Base-by-base conservation (phyloP, 2,797 vertebrate genomes). In the Microhierax caerulescens region DNA sequence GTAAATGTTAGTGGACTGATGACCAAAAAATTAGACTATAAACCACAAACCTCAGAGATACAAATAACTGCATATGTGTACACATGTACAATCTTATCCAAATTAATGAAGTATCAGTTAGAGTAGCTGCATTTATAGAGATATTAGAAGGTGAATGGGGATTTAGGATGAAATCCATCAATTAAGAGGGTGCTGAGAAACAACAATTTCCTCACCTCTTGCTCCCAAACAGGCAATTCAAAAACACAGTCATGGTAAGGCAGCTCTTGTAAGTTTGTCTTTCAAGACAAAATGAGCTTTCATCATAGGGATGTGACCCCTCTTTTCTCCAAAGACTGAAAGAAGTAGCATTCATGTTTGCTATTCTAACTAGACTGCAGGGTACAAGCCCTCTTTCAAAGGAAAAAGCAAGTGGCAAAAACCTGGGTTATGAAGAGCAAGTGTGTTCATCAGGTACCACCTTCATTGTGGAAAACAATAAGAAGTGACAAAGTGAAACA, bases 291-390 rank as follows among this genome's bases (percentile, higher is more conserved):
- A n/a, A n/a, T n/a, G n/a, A n/a, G n/a, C 30, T 75, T 47, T 64
- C 3, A 1, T 54, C 47, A 7, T 5, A 37, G 25, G 14, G 9
- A 34, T 6, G 11, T 37, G 18, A 65, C 3, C 4, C 1, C 1
- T 5, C 4, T 48, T 81, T 63, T 48, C 34, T 63, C 13, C 16
- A 37, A 37, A 82, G 47, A 12, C 24, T 41, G 32, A 51, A 54
- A 51, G 23, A 75, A 81, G 5, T 36, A 16, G 14, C 16, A 13
- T 1, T 5, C 2, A 9, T 11, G 3, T 79, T 56, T 73, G 13
- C 7, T 51, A 19, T 56, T 67, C 15, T 61, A 37, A 36, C 3
- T 28, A n/a, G 13, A 17, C 13, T 72, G 24, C 10, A 19, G 21
- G 18, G 57, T 4, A 24, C 21, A 16, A 19, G 41, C 51, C 14